These are phyloP conservation scores for Drosophila funebris DNA, from an alignment of 1,140 invertebrate species.

Conservation along the genomic window DNA sequence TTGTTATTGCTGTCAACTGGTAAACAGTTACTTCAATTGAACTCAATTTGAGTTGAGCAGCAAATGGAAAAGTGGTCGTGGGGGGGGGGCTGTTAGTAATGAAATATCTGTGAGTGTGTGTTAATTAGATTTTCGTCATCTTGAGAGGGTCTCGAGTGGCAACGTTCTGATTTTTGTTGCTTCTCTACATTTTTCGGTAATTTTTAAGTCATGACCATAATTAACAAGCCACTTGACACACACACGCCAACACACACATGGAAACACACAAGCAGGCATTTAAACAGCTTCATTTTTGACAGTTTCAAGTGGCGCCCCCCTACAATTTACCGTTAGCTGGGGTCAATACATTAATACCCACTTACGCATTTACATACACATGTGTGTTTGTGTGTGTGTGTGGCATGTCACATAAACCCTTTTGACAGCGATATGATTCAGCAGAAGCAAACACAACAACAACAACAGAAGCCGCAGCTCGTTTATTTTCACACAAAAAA, in stretches of 20 bases:
- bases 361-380: background rate
- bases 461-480: background rate
- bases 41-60: slow-evolving; percentile 56
- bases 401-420: slow-evolving; percentile 12
- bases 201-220: slow-evolving; percentile 60
- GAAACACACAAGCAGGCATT: slow-evolving; percentile 18
- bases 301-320: slow-evolving; percentile 53
- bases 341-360: slow-evolving; percentile 52
- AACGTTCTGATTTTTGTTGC: slow-evolving; percentile 45
- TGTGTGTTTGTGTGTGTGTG: slow-evolving; percentile 1
- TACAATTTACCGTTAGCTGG: slow-evolving; percentile 45
- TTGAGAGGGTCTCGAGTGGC: slow-evolving; percentile 44
- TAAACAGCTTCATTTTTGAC: slow-evolving; percentile 46
- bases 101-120: slow-evolving; percentile 31
- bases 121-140: slow-evolving; percentile 68
- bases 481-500: slow-evolving; percentile 1
- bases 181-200: slow-evolving; percentile 52
- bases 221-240: slow-evolving; percentile 78
- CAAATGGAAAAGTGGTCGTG: background rate
- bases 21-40: slow-evolving; percentile 66
- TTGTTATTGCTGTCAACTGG: slow-evolving; percentile 23
- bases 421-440: slow-evolving; percentile 11
- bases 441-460: background rate
- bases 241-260: slow-evolving; percentile 20
- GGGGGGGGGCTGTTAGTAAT: background rate